Base-by-base conservation (phyloP, 2,888 invertebrate genomes). In the Metacarcinus magister region DNA sequence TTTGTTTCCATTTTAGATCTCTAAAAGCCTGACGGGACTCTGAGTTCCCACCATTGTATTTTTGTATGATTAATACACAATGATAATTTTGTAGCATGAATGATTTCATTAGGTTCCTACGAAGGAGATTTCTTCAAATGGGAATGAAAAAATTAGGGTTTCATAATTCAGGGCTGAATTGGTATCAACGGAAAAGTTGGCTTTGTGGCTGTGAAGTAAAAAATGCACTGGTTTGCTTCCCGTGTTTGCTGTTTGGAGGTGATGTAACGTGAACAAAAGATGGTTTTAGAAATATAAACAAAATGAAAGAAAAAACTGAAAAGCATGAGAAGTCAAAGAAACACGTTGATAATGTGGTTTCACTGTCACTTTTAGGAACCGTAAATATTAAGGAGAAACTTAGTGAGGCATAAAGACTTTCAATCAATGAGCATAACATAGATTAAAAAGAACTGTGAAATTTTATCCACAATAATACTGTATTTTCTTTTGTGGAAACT, bases 401-500 rank as follows among this genome's bases (percentile, higher is more conserved):
- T 54, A 54, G 54, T 54, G 54, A 54, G 54, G 54, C 54, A 54
- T 54, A 54, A 0, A 54, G 54, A 2, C 54, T 54, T 54, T 54
- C 54, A 54, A 19, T 54, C 10, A 54, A 54, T 54, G 54, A 10
- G 19, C 54, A 54, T 54, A 39, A 39, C 39, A 39, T 39, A 39
- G 39, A 2, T 39, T 39, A 39, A 39, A 39, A 39, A 39, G 39
- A 39, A 39, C 39, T 2, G 39, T 39, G 39, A 39, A 39, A 39
- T 39, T 54, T 54, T 54, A 19, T 54, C 54, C 54, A 54, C 0
- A 19, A 54, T 97, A 95, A 97, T 97, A 97, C 94, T 97, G 97
- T 96, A 97, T 97, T 44, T 97, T 97, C 95, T 97, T 97, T 97
- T 97, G 97, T 97, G 97, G 97, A 19, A 97, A 96, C n/a, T 97